phyloP scores from a whole-genome alignment of 2,888 invertebrate genomes.

The Xiphydria camelus region DNA sequence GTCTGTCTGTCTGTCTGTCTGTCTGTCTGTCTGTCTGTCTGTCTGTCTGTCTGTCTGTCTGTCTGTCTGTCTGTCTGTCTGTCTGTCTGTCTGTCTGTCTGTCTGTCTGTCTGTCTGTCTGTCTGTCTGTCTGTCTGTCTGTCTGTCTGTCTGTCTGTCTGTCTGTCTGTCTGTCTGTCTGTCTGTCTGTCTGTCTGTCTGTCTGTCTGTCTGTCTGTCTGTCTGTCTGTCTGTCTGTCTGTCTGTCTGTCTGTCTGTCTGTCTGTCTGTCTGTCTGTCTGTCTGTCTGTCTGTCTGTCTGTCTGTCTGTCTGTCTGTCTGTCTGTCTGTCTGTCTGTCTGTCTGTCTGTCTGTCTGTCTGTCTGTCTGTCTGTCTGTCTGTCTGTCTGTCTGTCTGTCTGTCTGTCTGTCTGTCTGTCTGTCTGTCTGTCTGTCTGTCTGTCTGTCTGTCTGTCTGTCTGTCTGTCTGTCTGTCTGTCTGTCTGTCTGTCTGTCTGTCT shows the following conservation, averaged over 20 bases:
- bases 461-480: constrained; percentile 7
- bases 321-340: constrained; percentile 8
- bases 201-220: not conserved
- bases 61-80: constrained; percentile 7
- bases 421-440: constrained; percentile 3
- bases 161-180: not conserved
- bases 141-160: constrained; percentile 5
- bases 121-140: constrained; percentile 7
- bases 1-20: constrained; percentile 7
- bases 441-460: constrained; percentile 2
- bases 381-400: constrained; percentile 9
- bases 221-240: constrained; percentile 1
- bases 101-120: constrained; percentile 7
- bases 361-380: constrained; percentile 6
- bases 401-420: constrained; percentile 10
- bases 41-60: constrained; percentile 9
- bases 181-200: not conserved
- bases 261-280: constrained; percentile 5
- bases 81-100: constrained; percentile 8
- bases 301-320: constrained; percentile 6
- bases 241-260: constrained; percentile 9
- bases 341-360: constrained; percentile 7
- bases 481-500: constrained; percentile 6
- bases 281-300: constrained; percentile 4
- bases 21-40: constrained; percentile 9